Evolutionary conservation across 2,113 vertebrate species (phyloP).

Genomic region (Lucifuga dentata): DNA sequence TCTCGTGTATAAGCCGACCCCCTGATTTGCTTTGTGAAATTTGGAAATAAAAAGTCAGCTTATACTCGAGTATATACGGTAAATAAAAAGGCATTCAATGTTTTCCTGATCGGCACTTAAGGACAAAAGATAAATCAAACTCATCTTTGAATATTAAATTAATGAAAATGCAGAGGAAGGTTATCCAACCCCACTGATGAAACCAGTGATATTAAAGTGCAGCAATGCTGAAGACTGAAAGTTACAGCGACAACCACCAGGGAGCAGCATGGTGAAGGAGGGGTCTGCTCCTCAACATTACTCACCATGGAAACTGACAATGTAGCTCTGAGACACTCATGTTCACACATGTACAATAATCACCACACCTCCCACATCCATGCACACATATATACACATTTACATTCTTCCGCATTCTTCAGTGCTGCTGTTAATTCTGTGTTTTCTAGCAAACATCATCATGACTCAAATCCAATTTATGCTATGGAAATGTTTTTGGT

Average conservation of each 20-base stretch:
- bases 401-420: background rate
- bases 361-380: background rate
- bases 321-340: background rate
- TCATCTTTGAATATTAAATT: background rate
- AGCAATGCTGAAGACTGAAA: slow-evolving; percentile 25
- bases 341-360: background rate
- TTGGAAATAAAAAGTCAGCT: too few relatives aligned
- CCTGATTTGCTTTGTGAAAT: too few relatives aligned
- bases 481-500: slow-evolving; percentile 10
- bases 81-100: background rate
- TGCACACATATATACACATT: background rate
- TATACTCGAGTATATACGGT: background rate
- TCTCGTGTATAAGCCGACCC: too few relatives aligned
- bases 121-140: background rate
- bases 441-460: background rate
- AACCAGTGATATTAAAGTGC: slow-evolving; percentile 19
- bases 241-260: slow-evolving; percentile 50
- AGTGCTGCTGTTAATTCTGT: background rate
- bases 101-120: background rate
- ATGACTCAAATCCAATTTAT: background rate
- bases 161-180: background rate
- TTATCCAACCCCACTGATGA: background rate
- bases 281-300: background rate
- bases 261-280: slow-evolving; percentile 50
- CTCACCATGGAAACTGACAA: background rate